Evolutionary conservation across 2,797 vertebrate genomes (phyloP).

Genomic region (Echiichthys vipera): DNA sequence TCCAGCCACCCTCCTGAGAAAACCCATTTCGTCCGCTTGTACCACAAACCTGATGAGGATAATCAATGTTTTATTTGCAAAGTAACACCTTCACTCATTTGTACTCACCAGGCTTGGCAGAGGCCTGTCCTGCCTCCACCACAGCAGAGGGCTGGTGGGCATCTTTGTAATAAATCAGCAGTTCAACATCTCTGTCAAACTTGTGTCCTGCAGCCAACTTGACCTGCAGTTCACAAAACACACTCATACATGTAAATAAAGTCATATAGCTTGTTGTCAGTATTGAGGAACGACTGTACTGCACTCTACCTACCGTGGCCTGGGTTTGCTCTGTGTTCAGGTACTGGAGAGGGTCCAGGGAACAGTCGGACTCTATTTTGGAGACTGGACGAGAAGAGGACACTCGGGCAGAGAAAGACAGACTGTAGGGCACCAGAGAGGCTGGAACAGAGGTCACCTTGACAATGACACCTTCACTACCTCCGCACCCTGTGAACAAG

Average conservation of each 20-base stretch:
- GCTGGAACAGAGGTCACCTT: slow-evolving; percentile 70
- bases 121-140: slow-evolving; percentile 81
- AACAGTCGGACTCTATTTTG: slow-evolving; percentile 85
- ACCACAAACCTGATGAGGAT: not conserved
- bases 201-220: slow-evolving; percentile 84
- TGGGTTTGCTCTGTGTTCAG: slow-evolving; percentile 79
- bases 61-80: not conserved
- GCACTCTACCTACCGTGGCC: slow-evolving; percentile 81
- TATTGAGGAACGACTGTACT: not conserved
- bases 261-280: not conserved
- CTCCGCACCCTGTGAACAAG: slow-evolving; percentile 46
- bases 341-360: slow-evolving; percentile 82
- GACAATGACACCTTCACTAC: slow-evolving; percentile 42
- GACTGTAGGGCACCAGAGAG: slow-evolving; percentile 82
- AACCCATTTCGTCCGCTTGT: no score
- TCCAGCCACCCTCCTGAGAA: no score
- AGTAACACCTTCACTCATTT: not conserved
- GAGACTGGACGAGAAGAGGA: slow-evolving; percentile 82
- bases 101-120: slow-evolving; percentile 75
- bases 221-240: slow-evolving; percentile 70
- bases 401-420: slow-evolving; percentile 79
- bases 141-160: slow-evolving; percentile 83
- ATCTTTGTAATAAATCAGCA: slow-evolving; percentile 87
- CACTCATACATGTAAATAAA: not conserved
- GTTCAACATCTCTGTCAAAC: slow-evolving; percentile 88